Percentiles rank a stretch among this genome's conserved stretches.
Evolutionary conservation across 1,140 invertebrate species (phyloP).

Genomic region (Drosophila busckii): DNA sequence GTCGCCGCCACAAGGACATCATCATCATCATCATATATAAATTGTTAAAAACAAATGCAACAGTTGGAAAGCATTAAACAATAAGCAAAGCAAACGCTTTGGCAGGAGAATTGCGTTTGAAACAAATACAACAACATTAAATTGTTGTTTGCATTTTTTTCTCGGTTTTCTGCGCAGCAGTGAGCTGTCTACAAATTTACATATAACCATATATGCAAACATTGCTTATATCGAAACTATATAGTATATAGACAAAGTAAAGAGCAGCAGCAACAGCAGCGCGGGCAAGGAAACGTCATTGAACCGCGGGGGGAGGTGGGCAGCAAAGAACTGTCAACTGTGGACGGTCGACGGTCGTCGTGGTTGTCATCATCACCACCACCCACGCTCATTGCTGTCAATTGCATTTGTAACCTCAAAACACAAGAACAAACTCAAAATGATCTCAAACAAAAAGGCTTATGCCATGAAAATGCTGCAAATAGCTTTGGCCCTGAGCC

Average conservation of each 20-base stretch:
- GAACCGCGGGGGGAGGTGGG: slow-evolving; percentile 44
- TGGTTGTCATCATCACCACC: slow-evolving; percentile 12
- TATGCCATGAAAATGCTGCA: slow-evolving; percentile 87
- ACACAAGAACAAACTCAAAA: slow-evolving; percentile 60
- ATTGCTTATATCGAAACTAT: slow-evolving; percentile 8
- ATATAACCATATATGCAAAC: slow-evolving; percentile 2
- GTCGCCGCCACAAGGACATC: too few relatives aligned
- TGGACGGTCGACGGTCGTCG: slow-evolving; percentile 6
- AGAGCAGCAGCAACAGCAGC: too few relatives aligned
- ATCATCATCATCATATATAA: too few relatives aligned
- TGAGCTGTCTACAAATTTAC: not conserved
- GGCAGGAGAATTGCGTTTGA: slow-evolving; percentile 46
- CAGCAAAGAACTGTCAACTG: slow-evolving; percentile 20
- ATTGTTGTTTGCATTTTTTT: too few relatives aligned
- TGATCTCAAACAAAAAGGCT: slow-evolving; percentile 86
- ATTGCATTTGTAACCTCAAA: slow-evolving; percentile 24
- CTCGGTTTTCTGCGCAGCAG: slow-evolving; percentile 17
- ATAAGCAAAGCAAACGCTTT: slow-evolving; percentile 13
- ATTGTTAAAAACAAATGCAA: slow-evolving; percentile 22
- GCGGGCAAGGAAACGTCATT: slow-evolving; percentile 66
- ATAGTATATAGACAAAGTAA: slow-evolving; percentile 9
- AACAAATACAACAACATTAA: slow-evolving; percentile 36
- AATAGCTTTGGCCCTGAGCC: slow-evolving; percentile 86
- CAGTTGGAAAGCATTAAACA: not conserved
- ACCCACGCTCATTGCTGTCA: slow-evolving; percentile 19